phyloP scores from a whole-genome alignment of 2,113 vertebrate species.

The Pelvicachromis taeniatus region DNA sequence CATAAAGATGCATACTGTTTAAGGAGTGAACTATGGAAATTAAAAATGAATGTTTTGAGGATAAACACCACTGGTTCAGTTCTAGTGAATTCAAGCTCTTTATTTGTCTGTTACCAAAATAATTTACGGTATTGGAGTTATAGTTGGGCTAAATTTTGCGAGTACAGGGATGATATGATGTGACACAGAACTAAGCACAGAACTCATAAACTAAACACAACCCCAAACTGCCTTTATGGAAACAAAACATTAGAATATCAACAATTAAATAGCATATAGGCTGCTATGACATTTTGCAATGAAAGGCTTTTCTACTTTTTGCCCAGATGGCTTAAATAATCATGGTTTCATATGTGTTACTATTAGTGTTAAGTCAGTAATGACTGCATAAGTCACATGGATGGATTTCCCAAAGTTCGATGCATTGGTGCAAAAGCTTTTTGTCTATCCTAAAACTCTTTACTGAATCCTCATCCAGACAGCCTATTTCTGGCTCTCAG shows the following conservation, averaged over 20 bases:
- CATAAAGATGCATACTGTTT: neutral
- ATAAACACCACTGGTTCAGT: neutral
- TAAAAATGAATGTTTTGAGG: neutral
- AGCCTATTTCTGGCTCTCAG: neutral
- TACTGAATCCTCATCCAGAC: neutral
- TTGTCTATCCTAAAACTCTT: neutral
- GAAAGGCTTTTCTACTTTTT: neutral
- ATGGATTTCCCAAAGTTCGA: neutral
- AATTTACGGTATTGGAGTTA: neutral
- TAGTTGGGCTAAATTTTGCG: rapidly evolving
- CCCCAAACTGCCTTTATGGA: neutral
- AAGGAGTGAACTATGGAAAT: neutral
- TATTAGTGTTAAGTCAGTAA: neutral
- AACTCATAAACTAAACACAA: neutral
- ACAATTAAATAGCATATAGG: neutral
- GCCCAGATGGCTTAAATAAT: neutral
- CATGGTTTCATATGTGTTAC: neutral
- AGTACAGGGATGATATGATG: neutral
- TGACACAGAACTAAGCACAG: no score
- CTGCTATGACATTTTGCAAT: neutral
- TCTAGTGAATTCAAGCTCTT: neutral
- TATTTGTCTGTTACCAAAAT: neutral
- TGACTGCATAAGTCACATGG: neutral
- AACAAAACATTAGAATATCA: neutral
- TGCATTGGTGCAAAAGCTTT: neutral